These are phyloP conservation scores for Loriculus beryllinus DNA, from an alignment of 2,797 vertebrate species.

Conservation along the genomic window DNA sequence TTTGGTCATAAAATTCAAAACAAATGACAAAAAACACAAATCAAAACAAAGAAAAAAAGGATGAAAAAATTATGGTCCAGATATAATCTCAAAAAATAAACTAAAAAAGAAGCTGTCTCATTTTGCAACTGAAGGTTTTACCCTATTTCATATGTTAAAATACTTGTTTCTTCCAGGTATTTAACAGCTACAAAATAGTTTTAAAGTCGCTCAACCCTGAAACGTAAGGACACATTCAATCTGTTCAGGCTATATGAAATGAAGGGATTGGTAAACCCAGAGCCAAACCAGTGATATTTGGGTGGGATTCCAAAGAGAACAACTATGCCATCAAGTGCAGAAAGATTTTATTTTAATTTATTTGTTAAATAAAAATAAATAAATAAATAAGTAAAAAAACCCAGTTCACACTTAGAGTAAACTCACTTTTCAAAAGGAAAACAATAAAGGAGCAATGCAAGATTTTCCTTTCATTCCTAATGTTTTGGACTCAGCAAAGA, in stretches of 20 bases:
- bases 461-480: not conserved
- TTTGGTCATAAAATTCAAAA: not conserved
- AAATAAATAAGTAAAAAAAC: not conserved
- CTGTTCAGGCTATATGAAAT: not conserved
- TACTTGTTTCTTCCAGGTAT: not conserved
- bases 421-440: not conserved
- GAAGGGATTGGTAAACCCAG: not conserved
- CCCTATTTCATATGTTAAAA: not conserved
- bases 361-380: not conserved
- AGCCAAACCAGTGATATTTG: not conserved
- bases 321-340: not conserved
- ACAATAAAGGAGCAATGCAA: slow-evolving; percentile 10
- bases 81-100: not conserved
- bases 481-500: not conserved
- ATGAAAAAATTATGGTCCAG: not conserved
- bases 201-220: not conserved
- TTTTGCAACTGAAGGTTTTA: not conserved
- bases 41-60: too few relatives aligned
- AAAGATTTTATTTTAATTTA: not conserved
- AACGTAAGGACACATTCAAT: not conserved
- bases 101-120: not conserved
- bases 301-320: not conserved
- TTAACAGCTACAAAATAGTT: slow-evolving; percentile 20
- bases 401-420: not conserved
- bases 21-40: not conserved